Evolutionary conservation across 2,113 vertebrate species (phyloP).

Genomic region (Castor canadensis): DNA sequence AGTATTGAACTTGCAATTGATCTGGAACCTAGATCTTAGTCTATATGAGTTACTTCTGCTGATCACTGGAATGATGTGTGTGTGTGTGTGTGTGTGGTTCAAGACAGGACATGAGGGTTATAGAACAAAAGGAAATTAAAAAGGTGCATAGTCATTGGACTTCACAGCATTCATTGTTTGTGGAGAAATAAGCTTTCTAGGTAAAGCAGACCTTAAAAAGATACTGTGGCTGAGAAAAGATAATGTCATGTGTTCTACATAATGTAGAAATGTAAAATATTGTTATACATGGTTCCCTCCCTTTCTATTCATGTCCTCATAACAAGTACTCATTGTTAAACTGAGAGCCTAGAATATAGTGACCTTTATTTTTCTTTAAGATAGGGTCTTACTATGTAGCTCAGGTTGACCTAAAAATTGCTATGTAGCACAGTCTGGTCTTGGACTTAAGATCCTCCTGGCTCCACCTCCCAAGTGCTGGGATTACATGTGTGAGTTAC

Average conservation of each 20-base stretch:
- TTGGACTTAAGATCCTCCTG: too few relatives aligned
- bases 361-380: not conserved
- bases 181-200: not conserved
- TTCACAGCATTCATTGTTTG: not conserved
- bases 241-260: not conserved
- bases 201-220: not conserved
- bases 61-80: not conserved
- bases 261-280: not conserved
- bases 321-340: not conserved
- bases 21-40: not conserved
- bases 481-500: too few relatives aligned
- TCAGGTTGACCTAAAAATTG: too few relatives aligned
- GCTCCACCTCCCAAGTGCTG: too few relatives aligned
- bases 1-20: not conserved
- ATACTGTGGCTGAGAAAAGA: not conserved
- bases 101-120: not conserved
- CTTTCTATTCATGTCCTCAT: not conserved
- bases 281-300: not conserved
- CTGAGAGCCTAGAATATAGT: not conserved
- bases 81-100: not conserved
- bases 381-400: too few relatives aligned
- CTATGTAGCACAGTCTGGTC: too few relatives aligned
- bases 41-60: not conserved
- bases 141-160: not conserved
- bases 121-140: conserved; percentile 25